A percentile compares a stretch with the other conserved stretches of the same genome.
Evolutionary conservation across 1,140 invertebrate genomes (phyloP).

Genomic region (Anoplophora glabripennis): DNA sequence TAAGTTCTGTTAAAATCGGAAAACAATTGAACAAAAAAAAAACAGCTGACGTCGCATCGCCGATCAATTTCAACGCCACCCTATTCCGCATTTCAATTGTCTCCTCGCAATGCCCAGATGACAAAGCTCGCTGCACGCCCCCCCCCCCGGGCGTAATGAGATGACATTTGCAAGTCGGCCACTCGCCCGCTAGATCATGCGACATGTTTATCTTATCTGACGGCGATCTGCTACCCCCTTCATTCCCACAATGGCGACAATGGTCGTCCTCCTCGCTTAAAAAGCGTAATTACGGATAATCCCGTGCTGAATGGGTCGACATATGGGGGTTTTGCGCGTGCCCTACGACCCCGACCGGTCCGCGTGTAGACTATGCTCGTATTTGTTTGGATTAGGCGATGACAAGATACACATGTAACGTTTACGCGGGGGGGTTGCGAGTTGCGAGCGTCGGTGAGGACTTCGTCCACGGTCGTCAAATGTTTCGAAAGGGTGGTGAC

Average conservation of each 20-base stretch:
- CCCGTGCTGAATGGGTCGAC: conserved; percentile 36
- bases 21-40: not conserved
- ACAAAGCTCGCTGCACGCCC: conserved; percentile 17
- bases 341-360: not conserved
- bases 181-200: conserved; percentile 35
- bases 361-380: not conserved
- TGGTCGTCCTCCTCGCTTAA: conserved; percentile 40
- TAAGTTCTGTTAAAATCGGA: no score
- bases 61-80: not conserved
- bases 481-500: no score
- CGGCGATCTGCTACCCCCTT: conserved; percentile 32
- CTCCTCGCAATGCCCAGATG: conserved; percentile 23
- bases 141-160: conserved; percentile 15
- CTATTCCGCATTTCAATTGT: conserved; percentile 4
- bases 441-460: no score
- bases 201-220: conserved; percentile 47
- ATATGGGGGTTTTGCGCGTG: conserved; percentile 44
- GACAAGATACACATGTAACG: conserved; percentile 20
- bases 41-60: not conserved
- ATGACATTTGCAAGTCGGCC: conserved; percentile 43
- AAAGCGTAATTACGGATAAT: conserved; percentile 48
- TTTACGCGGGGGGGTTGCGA: conserved; percentile 1
- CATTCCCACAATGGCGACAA: conserved; percentile 44
- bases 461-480: no score
- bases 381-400: conserved; percentile 19